phyloP scores from a whole-genome alignment of 2,113 vertebrate genomes.

The Petrocephalus microphthalmus region DNA sequence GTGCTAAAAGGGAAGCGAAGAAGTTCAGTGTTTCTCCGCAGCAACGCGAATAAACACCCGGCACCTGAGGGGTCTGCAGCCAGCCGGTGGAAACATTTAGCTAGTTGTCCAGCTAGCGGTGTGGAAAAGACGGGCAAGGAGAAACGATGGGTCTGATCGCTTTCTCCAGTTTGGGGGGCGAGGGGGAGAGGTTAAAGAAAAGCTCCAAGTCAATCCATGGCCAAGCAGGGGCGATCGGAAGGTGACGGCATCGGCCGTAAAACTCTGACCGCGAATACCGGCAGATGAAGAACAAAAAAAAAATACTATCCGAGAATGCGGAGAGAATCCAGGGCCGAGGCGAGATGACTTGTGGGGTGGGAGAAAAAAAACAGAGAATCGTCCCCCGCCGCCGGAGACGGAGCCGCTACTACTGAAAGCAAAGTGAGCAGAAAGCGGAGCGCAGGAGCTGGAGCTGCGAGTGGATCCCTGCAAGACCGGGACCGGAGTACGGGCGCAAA shows the following conservation, averaged over 20 bases:
- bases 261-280: not conserved
- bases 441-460: conserved; percentile 55
- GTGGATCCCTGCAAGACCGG: conserved; percentile 60
- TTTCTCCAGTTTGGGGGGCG: conserved; percentile 55
- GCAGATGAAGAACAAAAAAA: not conserved
- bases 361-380: conserved; percentile 18
- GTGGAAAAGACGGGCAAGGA: conserved; percentile 17
- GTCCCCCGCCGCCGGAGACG: conserved; percentile 42
- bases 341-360: conserved; percentile 22
- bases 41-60: conserved; percentile 47
- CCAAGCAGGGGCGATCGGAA: conserved; percentile 37
- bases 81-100: conserved; percentile 56
- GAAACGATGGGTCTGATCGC: conserved; percentile 47
- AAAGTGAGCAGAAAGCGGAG: conserved; percentile 50
- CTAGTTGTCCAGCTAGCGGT: conserved; percentile 25
- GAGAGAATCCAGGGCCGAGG: conserved; percentile 17
- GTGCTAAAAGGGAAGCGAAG: conserved; percentile 19
- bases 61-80: conserved; percentile 51
- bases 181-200: conserved; percentile 35
- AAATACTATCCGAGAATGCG: conserved; percentile 7
- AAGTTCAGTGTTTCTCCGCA: conserved; percentile 52
- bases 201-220: conserved; percentile 62
- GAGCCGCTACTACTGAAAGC: conserved; percentile 48
- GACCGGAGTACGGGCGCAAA: conserved; percentile 43
- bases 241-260: conserved; percentile 1